A percentile compares a stretch with the other conserved stretches of the same genome.
Evolutionary conservation across 2,888 invertebrate genomes (phyloP).

Genomic region (Noctua janthina): DNA sequence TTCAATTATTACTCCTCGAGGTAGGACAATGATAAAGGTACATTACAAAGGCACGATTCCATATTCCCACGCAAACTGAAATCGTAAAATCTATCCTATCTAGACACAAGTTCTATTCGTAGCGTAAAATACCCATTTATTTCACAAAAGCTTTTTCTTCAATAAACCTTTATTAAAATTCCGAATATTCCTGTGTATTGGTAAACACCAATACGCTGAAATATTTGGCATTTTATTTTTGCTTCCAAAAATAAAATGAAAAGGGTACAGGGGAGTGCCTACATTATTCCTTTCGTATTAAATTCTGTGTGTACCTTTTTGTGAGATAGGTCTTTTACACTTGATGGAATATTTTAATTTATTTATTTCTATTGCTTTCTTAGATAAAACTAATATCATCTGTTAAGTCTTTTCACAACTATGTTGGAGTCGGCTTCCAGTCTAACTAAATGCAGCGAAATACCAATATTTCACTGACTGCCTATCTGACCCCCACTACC

Average conservation of each 20-base stretch:
- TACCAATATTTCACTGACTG: not conserved
- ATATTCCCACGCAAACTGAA: slow-evolving; percentile 7
- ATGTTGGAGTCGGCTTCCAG: not conserved
- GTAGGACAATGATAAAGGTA: slow-evolving; percentile 13
- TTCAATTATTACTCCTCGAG: slow-evolving; percentile 24
- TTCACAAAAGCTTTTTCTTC: slow-evolving; percentile 1
- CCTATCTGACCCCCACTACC: not conserved
- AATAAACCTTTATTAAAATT: not conserved
- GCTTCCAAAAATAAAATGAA: not conserved
- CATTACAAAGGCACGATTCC: slow-evolving; percentile 26
- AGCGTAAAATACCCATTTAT: not conserved
- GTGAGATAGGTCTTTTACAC: not conserved
- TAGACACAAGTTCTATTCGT: slow-evolving; percentile 5
- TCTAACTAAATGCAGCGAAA: not conserved
- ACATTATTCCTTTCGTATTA: slow-evolving; percentile 3
- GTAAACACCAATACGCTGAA: slow-evolving; percentile 1
- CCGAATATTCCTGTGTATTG: not conserved
- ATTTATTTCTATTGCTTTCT: not conserved
- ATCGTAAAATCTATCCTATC: slow-evolving; percentile 17
- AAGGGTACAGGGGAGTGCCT: not conserved
- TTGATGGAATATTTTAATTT: not conserved
- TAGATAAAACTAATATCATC: not conserved
- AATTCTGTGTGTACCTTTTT: not conserved
- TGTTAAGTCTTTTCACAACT: not conserved
- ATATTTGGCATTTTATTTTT: not conserved